phyloP scores from a whole-genome alignment of 2,888 invertebrate species.

The Ptychoptera contaminata region DNA sequence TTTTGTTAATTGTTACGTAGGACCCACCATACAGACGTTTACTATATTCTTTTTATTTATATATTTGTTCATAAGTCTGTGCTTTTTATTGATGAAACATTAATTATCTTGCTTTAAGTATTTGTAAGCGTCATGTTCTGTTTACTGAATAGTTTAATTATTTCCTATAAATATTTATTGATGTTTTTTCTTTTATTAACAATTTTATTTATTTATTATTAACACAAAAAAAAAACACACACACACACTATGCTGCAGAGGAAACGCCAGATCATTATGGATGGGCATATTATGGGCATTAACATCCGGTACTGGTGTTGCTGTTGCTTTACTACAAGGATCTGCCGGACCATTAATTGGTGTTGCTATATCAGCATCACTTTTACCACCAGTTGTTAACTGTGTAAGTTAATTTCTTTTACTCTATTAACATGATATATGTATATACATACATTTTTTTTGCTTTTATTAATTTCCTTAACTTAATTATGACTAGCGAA shows the following conservation, averaged over 20 bases:
- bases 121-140: too few species aligned
- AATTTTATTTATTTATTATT: constrained; percentile 1
- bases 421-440: not conserved
- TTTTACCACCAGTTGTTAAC: constrained; percentile 73
- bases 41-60: too few species aligned
- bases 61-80: too few species aligned
- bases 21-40: too few species aligned
- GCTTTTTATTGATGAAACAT: too few species aligned
- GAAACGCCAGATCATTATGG: constrained; percentile 55
- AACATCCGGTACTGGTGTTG: constrained; percentile 65
- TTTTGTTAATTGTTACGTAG: too few species aligned
- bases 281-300: constrained; percentile 61
- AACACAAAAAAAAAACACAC: not conserved
- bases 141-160: too few species aligned
- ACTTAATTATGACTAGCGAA: too few species aligned
- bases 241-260: constrained; percentile 30
- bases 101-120: too few species aligned
- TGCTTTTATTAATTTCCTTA: too few species aligned
- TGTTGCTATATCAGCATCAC: constrained; percentile 77
- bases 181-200: not conserved
- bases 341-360: constrained; percentile 74
- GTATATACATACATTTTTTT: not conserved
- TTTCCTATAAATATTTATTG: too few species aligned
- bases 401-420: constrained; percentile 41
- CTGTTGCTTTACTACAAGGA: constrained; percentile 69